Conservation (phyloP, 92 coral and sea anemone genomes). For the Epizoanthus rinbou region DNA sequence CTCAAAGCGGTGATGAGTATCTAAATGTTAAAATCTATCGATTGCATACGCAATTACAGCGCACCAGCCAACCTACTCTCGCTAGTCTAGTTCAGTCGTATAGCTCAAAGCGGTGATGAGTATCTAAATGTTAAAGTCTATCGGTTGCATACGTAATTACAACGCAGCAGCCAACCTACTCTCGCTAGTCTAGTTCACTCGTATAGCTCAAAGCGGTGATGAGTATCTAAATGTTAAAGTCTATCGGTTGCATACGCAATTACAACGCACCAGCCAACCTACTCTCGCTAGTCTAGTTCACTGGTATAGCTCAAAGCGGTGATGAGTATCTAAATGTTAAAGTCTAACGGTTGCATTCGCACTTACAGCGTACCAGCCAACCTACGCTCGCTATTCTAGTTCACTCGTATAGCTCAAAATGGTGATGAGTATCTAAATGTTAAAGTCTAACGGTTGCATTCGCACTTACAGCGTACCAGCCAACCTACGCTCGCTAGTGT, state of each 20-base stretch:
- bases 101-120: neutral
- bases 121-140: neutral
- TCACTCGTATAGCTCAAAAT: neutral
- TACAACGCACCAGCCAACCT: conserved; percentile 60
- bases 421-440: neutral
- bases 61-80: conserved; percentile 63
- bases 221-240: neutral
- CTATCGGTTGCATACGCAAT: neutral
- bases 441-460: neutral
- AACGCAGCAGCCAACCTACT: conserved; percentile 63
- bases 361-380: no score
- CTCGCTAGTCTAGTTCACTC: conserved; percentile 51
- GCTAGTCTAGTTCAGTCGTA: conserved; percentile 48
- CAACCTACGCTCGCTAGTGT: conserved; percentile 61
- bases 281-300: conserved; percentile 57
- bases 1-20: neutral
- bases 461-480: conserved; percentile 52
- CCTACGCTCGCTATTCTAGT: no score
- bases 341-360: neutral
- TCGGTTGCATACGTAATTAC: neutral
- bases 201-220: neutral
- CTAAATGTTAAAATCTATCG: neutral
- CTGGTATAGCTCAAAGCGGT: neutral
- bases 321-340: neutral
- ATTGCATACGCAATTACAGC: conserved; percentile 1